Evolutionary conservation across 1,140 invertebrate genomes (phyloP).

Genomic region (Microplitis mediator): DNA sequence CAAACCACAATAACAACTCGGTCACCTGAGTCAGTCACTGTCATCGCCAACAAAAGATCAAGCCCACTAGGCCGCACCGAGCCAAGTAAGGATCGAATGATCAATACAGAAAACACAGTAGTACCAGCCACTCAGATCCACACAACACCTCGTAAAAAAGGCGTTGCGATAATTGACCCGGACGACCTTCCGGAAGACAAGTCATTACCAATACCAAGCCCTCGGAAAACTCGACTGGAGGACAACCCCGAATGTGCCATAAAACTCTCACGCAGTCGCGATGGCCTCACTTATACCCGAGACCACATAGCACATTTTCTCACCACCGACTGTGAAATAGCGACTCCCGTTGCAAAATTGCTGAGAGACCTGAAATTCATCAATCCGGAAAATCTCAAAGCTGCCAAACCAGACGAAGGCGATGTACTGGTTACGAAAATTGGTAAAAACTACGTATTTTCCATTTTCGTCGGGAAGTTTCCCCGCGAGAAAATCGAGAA

Average conservation of each 20-base stretch:
- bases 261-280: neutral
- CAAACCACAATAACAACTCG: no score
- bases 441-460: neutral
- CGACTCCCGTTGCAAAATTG: neutral
- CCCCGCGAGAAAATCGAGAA: neutral
- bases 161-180: no score
- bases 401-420: neutral
- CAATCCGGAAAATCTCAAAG: neutral
- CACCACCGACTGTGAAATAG: neutral
- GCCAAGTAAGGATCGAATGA: no score
- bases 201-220: neutral
- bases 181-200: neutral
- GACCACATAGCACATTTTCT: constrained; percentile 10
- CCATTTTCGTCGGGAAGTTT: neutral
- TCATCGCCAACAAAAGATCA: no score
- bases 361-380: neutral
- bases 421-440: neutral
- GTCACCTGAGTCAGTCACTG: no score
- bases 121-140: no score
- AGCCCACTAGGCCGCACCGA: no score
- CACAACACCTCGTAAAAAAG: no score
- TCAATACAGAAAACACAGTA: no score
- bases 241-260: neutral
- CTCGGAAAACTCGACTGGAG: neutral
- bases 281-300: neutral